Evolutionary conservation across 2,113 vertebrate genomes (phyloP).

Genomic region (Asarcornis scutulata): DNA sequence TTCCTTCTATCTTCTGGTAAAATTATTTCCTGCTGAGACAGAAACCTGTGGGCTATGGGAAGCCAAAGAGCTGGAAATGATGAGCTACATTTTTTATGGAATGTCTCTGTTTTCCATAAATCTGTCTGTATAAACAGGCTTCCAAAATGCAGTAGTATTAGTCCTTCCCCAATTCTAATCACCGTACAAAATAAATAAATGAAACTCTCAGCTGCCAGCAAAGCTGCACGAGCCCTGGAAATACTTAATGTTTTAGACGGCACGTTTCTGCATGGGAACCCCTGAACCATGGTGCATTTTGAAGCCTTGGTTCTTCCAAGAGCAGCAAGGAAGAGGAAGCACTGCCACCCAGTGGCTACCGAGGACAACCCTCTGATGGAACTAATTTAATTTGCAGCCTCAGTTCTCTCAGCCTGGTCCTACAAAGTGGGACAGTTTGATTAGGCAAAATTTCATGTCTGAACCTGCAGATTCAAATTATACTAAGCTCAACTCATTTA

Average conservation of each 20-base stretch:
- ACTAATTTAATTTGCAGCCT: background rate
- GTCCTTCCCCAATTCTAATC: background rate
- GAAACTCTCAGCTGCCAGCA: background rate
- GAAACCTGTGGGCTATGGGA: background rate
- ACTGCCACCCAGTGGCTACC: background rate
- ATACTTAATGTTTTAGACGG: background rate
- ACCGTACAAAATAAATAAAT: background rate
- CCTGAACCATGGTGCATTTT: too few species aligned
- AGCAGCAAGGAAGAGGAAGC: background rate
- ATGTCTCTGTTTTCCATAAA: background rate
- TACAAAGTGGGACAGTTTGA: background rate
- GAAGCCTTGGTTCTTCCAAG: rapidly evolving
- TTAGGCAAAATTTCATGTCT: background rate
- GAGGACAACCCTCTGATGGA: background rate
- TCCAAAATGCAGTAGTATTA: background rate
- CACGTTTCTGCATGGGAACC: background rate
- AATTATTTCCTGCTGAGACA: background rate
- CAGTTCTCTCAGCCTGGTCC: too few species aligned
- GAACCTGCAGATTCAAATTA: too few species aligned
- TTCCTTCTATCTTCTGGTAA: background rate
- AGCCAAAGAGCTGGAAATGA: background rate
- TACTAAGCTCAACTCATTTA: background rate
- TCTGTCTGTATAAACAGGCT: background rate
- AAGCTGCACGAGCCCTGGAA: background rate
- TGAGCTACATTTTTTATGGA: background rate